A percentile compares a stretch with the other conserved stretches of the same genome.
These are phyloP conservation scores for Mormyrus iriodes DNA, from an alignment of 2,113 vertebrate genomes.

Conservation along the genomic window DNA sequence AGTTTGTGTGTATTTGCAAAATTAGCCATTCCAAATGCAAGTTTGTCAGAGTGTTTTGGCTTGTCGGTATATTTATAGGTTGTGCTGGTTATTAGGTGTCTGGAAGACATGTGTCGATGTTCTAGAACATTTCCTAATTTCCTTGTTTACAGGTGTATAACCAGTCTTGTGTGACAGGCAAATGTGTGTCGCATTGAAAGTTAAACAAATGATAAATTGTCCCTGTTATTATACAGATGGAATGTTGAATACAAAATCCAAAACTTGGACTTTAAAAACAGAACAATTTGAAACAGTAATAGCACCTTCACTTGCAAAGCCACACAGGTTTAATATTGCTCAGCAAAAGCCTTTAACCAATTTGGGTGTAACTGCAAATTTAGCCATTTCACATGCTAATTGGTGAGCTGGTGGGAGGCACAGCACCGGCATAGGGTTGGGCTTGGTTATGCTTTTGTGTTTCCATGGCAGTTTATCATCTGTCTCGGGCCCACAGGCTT, in stretches of 20 bases:
- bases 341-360: background rate
- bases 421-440: background rate
- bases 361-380: background rate
- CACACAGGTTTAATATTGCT: background rate
- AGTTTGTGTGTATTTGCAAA: background rate
- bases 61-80: background rate
- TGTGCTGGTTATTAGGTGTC: background rate
- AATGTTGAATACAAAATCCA: background rate
- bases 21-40: background rate
- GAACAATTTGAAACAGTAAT: background rate
- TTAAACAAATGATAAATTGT: background rate
- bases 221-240: background rate
- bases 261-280: background rate
- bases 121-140: background rate
- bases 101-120: background rate
- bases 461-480: background rate
- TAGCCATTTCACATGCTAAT: background rate
- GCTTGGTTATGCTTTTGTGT: background rate
- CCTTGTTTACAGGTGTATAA: background rate
- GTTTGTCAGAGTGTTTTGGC: background rate
- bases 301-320: background rate
- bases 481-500: background rate
- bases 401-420: background rate
- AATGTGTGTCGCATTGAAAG: background rate
- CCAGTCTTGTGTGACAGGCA: background rate